Evolutionary conservation across 1,140 invertebrate species (phyloP).

Genomic region (Centruroides vittatus): DNA sequence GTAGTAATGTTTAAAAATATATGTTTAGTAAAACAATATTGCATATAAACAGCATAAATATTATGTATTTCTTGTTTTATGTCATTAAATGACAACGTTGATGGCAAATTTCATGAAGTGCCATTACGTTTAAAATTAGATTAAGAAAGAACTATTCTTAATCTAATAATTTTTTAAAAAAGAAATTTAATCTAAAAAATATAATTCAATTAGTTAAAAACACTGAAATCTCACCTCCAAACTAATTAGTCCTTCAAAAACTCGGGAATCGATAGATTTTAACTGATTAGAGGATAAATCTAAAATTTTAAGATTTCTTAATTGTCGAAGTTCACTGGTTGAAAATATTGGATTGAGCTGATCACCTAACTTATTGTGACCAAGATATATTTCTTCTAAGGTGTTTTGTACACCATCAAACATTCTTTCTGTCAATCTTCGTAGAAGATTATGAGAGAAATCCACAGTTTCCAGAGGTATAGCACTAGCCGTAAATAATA

Average conservation of each 20-base stretch:
- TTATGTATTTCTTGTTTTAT: too few relatives aligned
- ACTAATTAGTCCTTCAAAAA: slow-evolving; percentile 62
- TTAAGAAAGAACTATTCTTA: too few relatives aligned
- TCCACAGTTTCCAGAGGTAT: slow-evolving; percentile 56
- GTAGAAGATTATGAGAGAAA: slow-evolving; percentile 61
- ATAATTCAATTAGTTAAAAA: too few relatives aligned
- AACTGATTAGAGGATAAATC: slow-evolving; percentile 65
- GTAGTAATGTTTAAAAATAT: too few relatives aligned
- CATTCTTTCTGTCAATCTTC: slow-evolving; percentile 59
- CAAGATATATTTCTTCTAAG: slow-evolving; percentile 52
- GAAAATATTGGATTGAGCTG: slow-evolving; percentile 79
- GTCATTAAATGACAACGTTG: too few relatives aligned
- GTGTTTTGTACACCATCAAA: slow-evolving; percentile 47
- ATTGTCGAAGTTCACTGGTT: slow-evolving; percentile 60
- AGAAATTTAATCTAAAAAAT: too few relatives aligned
- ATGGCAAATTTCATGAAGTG: too few relatives aligned
- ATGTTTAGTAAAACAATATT: too few relatives aligned
- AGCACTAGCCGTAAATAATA: slow-evolving; percentile 44
- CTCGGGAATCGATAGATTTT: slow-evolving; percentile 62
- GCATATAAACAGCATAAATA: too few relatives aligned
- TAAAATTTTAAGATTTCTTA: slow-evolving; percentile 44
- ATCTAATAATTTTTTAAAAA: too few relatives aligned
- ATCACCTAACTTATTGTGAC: slow-evolving; percentile 70
- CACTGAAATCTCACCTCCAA: slow-evolving; percentile 38
- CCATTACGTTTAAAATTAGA: too few relatives aligned